Evolutionary conservation across 2,113 vertebrate genomes (phyloP).

Genomic region (Peromyscus californicus): DNA sequence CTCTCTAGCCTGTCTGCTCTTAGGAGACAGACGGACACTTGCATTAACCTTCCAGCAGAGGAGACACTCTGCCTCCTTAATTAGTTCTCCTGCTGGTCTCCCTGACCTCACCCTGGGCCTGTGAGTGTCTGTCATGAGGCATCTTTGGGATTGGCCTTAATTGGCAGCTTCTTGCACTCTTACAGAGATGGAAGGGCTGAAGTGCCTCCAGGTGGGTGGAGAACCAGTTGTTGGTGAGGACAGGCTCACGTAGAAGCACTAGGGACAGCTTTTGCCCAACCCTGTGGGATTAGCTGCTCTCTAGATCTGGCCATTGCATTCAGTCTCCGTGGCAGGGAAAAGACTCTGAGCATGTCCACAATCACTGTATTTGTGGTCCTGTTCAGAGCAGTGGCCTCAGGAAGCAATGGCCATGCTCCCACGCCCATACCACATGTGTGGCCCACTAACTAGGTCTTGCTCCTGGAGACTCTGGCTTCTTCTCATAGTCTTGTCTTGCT

Average conservation of each 20-base stretch:
- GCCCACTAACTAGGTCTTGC: not conserved
- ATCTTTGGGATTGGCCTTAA: not conserved
- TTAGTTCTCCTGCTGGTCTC: not conserved
- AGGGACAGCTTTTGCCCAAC: not conserved
- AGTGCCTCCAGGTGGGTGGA: not conserved
- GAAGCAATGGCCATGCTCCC: not conserved
- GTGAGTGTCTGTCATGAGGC: not conserved
- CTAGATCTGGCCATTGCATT: not conserved
- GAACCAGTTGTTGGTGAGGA: rapidly evolving
- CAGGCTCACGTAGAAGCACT: rapidly evolving
- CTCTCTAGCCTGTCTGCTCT: not conserved
- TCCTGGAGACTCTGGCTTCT: not conserved
- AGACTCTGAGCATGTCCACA: rapidly evolving
- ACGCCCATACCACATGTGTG: not conserved
- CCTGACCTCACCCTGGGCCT: not conserved
- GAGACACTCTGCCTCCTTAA: not conserved
- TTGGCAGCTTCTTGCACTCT: not conserved
- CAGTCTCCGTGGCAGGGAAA: not conserved
- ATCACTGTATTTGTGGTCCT: rapidly evolving
- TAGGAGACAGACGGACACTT: not conserved
- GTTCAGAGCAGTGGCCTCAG: rapidly evolving
- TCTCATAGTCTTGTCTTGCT: constrained; percentile 32
- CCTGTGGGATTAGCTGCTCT: not conserved
- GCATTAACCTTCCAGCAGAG: not conserved
- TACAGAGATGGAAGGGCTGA: rapidly evolving